Conservation (phyloP, 2,113 vertebrate species). For the Myodes glareolus region DNA sequence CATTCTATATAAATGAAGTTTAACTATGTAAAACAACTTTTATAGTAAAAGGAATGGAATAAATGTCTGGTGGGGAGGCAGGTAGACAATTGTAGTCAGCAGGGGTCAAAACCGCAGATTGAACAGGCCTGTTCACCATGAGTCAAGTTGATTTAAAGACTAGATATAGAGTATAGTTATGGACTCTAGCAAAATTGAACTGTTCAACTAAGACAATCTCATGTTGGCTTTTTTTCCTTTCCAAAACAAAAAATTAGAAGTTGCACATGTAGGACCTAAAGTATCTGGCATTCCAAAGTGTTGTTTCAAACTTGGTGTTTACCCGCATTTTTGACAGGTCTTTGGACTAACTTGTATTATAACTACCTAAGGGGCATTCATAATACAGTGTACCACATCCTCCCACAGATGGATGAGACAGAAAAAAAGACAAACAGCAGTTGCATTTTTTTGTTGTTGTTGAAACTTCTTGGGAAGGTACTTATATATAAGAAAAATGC, state of each 20-base stretch:
- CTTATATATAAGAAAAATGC: not conserved
- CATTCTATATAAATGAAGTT: not conserved
- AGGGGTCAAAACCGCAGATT: not conserved
- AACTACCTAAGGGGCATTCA: not conserved
- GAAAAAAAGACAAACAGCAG: not conserved
- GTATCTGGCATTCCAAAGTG: not conserved
- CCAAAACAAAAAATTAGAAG: not conserved
- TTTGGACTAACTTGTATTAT: not conserved
- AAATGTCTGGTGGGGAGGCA: not conserved
- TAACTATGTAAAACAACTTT: slow-evolving; percentile 1
- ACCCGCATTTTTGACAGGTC: not conserved
- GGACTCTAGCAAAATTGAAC: not conserved
- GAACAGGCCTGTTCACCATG: not conserved
- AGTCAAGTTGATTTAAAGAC: not conserved
- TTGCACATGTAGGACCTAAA: not conserved
- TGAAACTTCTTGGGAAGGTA: not conserved
- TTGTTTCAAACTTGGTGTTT: not conserved
- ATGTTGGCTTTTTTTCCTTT: not conserved
- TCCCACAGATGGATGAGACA: not conserved
- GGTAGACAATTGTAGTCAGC: not conserved
- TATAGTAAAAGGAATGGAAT: not conserved
- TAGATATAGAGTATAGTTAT: not conserved
- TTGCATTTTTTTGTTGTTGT: not conserved
- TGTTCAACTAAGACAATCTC: not conserved
- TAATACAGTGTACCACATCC: not conserved